These are phyloP conservation scores for Maniola jurtina DNA, from an alignment of 1,140 invertebrate species.

Conservation along the genomic window DNA sequence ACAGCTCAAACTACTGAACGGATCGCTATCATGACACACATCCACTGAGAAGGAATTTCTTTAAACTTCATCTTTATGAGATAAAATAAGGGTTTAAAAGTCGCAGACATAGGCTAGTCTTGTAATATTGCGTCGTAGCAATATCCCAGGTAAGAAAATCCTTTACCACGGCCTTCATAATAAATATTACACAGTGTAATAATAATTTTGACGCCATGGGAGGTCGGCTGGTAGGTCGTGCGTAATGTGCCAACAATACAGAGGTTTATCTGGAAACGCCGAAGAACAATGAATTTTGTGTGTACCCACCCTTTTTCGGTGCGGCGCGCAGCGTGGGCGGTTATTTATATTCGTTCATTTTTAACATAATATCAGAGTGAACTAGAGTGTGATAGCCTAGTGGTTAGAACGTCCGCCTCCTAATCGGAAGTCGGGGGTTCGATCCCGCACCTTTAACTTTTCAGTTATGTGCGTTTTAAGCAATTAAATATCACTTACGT, in stretches of 20 bases:
- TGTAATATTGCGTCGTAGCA: neutral
- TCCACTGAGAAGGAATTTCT: no score
- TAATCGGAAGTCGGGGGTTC: no score
- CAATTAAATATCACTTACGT: no score
- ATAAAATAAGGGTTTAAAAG: no score
- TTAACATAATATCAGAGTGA: neutral
- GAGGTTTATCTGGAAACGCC: neutral
- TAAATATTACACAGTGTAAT: slow-evolving; percentile 4
- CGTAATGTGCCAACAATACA: neutral
- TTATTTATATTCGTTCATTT: slow-evolving; percentile 1
- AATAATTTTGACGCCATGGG: slow-evolving; percentile 10
- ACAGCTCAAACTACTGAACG: no score
- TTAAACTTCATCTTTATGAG: no score
- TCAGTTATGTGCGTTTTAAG: no score
- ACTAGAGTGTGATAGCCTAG: no score
- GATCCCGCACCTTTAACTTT: no score
- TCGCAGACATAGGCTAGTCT: no score
- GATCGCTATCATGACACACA: no score
- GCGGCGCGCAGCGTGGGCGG: neutral
- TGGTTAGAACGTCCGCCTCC: no score
- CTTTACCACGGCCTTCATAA: neutral
- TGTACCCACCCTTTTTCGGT: slow-evolving; percentile 3
- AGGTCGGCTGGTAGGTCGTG: neutral
- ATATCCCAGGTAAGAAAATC: neutral
- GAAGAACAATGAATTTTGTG: slow-evolving; percentile 9